A percentile compares a stretch with the other conserved stretches of the same genome.
These are phyloP conservation scores for Atta texana DNA, from an alignment of 1,140 invertebrate species.

Conservation along the genomic window DNA sequence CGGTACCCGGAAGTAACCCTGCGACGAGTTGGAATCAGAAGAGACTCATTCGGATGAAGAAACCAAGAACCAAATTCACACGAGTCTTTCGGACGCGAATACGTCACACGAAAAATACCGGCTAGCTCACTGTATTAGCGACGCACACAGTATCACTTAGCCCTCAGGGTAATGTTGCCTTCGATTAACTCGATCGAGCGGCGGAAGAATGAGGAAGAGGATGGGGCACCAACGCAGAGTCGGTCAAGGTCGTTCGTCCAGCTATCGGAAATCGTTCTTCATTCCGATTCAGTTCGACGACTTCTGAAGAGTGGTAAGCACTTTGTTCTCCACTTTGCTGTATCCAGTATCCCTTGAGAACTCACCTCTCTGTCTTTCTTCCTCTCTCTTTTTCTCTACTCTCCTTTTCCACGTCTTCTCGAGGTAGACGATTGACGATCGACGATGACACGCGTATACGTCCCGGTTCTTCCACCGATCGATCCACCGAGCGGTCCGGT, in stretches of 20 bases:
- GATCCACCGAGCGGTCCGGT: slow-evolving; percentile 71
- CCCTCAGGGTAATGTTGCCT: slow-evolving; percentile 1
- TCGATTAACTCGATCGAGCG: background rate
- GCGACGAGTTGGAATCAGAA: background rate
- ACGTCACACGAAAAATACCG: slow-evolving; percentile 38
- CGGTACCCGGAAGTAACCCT: slow-evolving; percentile 26
- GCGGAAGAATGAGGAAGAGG: background rate
- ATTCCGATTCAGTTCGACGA: background rate
- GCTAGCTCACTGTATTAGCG: slow-evolving; percentile 53
- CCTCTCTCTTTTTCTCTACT: slow-evolving; percentile 30
- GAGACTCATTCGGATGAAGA: background rate
- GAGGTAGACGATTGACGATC: slow-evolving; percentile 30
- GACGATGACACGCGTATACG: slow-evolving; percentile 50
- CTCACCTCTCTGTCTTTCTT: slow-evolving; percentile 66
- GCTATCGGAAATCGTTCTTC: background rate
- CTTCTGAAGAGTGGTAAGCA: slow-evolving; percentile 4
- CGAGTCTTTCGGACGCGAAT: background rate
- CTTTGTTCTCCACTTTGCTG: slow-evolving; percentile 51
- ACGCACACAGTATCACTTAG: slow-evolving; percentile 68
- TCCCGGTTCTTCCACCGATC: slow-evolving; percentile 46
- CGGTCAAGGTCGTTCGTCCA: slow-evolving; percentile 51
- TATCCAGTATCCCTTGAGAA: slow-evolving; percentile 45
- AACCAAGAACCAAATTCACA: slow-evolving; percentile 16
- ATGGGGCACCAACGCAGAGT: background rate
- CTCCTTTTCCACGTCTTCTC: slow-evolving; percentile 56